Evolutionary conservation across 2,888 invertebrate genomes (phyloP).

Genomic region (Bellardia pandia): DNA sequence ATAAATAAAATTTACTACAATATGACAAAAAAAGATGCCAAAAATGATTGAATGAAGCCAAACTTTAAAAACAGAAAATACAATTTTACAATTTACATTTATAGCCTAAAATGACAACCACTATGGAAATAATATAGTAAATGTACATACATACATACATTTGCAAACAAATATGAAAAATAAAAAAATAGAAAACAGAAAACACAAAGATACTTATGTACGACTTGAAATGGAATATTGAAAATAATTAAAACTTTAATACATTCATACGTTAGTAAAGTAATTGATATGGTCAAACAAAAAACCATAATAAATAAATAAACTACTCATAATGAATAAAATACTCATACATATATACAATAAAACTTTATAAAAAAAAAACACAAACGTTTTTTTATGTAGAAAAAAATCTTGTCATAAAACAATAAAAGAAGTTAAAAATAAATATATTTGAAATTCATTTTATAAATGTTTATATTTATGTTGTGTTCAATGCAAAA

Average conservation of each 20-base stretch:
- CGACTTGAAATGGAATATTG: conserved; percentile 47
- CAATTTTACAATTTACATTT: conserved; percentile 65
- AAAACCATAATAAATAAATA: conserved; percentile 63
- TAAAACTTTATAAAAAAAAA: conserved; percentile 13
- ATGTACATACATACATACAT: conserved; percentile 43
- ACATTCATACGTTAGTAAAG: conserved; percentile 52
- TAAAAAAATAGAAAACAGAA: not conserved
- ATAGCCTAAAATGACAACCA: conserved; percentile 30
- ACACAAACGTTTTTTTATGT: conserved; percentile 43
- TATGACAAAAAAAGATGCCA: conserved; percentile 5
- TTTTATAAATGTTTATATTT: conserved; percentile 43
- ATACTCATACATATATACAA: not conserved
- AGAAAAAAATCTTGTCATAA: conserved; percentile 49
- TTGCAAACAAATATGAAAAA: conserved; percentile 36
- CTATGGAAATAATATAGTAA: conserved; percentile 25
- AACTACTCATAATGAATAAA: conserved; percentile 32
- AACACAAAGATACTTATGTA: conserved; percentile 14
- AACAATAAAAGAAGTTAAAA: conserved; percentile 30
- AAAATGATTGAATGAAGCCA: conserved; percentile 36
- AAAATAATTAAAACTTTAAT: conserved; percentile 53
- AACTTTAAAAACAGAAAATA: conserved; percentile 23
- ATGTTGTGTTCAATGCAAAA: conserved; percentile 2
- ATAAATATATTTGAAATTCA: conserved; percentile 30
- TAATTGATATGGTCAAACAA: conserved; percentile 60
- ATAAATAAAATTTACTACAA: conserved; percentile 28